Base-by-base conservation (phyloP, 2,113 vertebrate genomes). In the Colius striatus region DNA sequence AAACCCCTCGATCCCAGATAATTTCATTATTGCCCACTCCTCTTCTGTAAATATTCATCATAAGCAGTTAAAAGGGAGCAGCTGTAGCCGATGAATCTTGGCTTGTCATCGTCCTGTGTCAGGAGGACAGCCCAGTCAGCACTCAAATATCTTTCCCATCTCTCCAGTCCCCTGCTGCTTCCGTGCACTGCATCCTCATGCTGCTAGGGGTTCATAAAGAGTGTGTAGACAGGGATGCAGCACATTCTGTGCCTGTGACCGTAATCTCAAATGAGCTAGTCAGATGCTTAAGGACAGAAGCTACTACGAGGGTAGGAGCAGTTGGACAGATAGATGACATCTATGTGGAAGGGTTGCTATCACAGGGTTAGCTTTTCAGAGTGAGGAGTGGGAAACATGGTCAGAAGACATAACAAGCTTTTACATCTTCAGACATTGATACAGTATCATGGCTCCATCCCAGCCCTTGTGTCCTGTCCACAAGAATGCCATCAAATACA, bases 1-100 rank as follows among this genome's bases (percentile, higher is more conserved):
- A 60, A 79, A 53, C 65, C 47, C 4, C 25, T 36, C 17, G 27
- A 7, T 41, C 38, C 38, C 38, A 55, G 26, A 63, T 67, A 65
- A 67, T 74, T 34, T 58, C 38, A 38, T 57, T 0, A 63, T 54
- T 43, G 25, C 21, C 9, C 8, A 48, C 10, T 30, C 48, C 43
- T 25, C 23, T 72, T 45, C 53, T 87, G 55, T 89, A 95, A 67
- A 57, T 81, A 92, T 84, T 93, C 57, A 63, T 89, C 72, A 65
- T 25, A 80, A 75, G 41, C 30, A 51, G 54, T 78, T 94, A 62
- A 79, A 90, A 74, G 60, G 43, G 68, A 95, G 67, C 81, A 94
- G 92, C 91, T 92, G 54, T 1, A 5, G 60, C 50, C 1, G 8
- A 55, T 77, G 77, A 92, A 94, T 92, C 41, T 87, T 77, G 60